Evolutionary conservation across 2,797 vertebrate genomes (phyloP).

Genomic region (Rhinophrynus dorsalis): DNA sequence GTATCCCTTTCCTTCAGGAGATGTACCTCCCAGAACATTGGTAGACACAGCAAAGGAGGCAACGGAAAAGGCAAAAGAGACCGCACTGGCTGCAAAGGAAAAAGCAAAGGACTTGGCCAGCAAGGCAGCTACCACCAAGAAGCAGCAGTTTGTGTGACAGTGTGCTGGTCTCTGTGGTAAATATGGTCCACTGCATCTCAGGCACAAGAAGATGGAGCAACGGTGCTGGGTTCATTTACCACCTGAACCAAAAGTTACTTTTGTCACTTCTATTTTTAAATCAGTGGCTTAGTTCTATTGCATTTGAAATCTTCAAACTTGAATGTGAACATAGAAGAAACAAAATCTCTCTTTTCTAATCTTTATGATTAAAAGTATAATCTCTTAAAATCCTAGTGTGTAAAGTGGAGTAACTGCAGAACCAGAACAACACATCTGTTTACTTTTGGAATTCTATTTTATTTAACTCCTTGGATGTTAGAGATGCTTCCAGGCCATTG

Average conservation of each 20-base stretch:
- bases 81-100: constrained; percentile 90
- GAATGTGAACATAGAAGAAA: constrained; percentile 3
- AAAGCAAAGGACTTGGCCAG: constrained; percentile 93
- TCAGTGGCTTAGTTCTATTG: constrained; percentile 50
- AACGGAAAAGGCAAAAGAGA: constrained; percentile 89
- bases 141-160: constrained; percentile 83
- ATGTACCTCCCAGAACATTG: constrained; percentile 85
- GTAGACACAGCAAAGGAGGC: constrained; percentile 86
- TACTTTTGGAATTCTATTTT: too few species aligned
- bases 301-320: constrained; percentile 51
- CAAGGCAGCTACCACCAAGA: constrained; percentile 86
- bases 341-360: constrained; percentile 44
- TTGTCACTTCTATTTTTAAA: constrained; percentile 48
- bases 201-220: background rate
- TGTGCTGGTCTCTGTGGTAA: background rate
- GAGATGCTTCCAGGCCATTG: too few species aligned
- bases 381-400: constrained; percentile 1
- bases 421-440: too few species aligned
- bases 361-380: constrained; percentile 67
- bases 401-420: too few species aligned
- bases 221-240: constrained; percentile 31
- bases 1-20: constrained; percentile 73
- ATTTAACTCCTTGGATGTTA: too few species aligned
- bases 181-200: background rate
- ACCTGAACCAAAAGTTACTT: constrained; percentile 35